phyloP scores from a whole-genome alignment of 2,888 invertebrate genomes.

The Caenorhabditis wallacei region DNA sequence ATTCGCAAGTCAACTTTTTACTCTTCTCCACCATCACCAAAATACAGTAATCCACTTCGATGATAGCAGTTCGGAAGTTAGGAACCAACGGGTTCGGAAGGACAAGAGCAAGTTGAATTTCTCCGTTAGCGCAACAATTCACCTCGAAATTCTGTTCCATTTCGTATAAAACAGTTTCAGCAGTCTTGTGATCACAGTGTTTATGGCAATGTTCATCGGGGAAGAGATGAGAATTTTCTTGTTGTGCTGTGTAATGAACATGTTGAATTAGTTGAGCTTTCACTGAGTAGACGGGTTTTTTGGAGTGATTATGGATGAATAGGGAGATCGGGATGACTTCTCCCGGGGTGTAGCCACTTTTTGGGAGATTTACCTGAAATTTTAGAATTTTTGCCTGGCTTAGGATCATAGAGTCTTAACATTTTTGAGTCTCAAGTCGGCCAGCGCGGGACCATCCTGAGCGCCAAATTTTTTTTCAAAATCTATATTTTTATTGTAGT shows the following conservation, averaged over 20 bases:
- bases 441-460: no score
- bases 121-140: slow-evolving; percentile 18
- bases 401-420: no score
- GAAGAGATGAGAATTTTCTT: slow-evolving; percentile 29
- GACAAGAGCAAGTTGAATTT: slow-evolving; percentile 7
- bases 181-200: slow-evolving; percentile 41
- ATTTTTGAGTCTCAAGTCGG: no score
- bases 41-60: slow-evolving; percentile 38
- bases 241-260: slow-evolving; percentile 36
- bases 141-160: slow-evolving; percentile 20
- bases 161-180: slow-evolving; percentile 1
- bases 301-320: slow-evolving; percentile 33
- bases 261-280: slow-evolving; percentile 36
- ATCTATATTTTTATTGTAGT: no score
- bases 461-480: no score
- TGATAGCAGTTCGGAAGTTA: slow-evolving; percentile 5
- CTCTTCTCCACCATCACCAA: slow-evolving; percentile 7
- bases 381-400: no score
- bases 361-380: slow-evolving; percentile 25
- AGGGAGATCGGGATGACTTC: slow-evolving; percentile 24
- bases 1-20: slow-evolving; percentile 31
- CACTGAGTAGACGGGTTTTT: slow-evolving; percentile 23
- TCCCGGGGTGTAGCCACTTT: slow-evolving; percentile 34
- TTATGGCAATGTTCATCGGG: slow-evolving; percentile 44
- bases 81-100: slow-evolving; percentile 17